Conservation (phyloP, 2,113 vertebrate genomes). For the Gasterosteus aculeatus region DNA sequence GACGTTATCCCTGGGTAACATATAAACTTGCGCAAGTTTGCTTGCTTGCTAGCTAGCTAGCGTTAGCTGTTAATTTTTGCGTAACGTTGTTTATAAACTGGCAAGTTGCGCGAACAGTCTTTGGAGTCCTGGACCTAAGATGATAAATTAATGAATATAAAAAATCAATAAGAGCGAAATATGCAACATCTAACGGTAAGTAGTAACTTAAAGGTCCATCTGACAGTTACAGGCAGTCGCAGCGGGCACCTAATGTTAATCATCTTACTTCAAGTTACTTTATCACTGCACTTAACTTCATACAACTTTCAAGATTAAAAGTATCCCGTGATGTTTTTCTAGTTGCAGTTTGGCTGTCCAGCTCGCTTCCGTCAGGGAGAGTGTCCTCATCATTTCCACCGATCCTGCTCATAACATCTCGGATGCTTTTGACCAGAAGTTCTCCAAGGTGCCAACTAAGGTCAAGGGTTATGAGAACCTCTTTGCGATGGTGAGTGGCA, state of each 20-base stretch:
- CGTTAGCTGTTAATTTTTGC: not conserved
- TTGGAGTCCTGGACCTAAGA: not conserved
- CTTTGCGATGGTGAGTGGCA: conserved; percentile 91
- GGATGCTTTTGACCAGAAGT: conserved; percentile 97
- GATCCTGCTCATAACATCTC: conserved; percentile 98
- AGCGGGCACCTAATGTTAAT: not conserved
- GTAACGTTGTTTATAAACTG: not conserved
- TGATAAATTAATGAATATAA: not conserved
- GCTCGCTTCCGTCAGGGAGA: conserved; percentile 92
- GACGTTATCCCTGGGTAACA: not conserved
- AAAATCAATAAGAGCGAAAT: not conserved
- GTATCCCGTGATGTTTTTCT: not conserved
- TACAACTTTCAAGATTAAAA: not conserved
- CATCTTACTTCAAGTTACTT: not conserved
- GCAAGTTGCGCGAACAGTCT: not conserved
- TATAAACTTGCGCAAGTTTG: not conserved
- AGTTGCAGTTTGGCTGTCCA: conserved; percentile 97
- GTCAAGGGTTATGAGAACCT: conserved; percentile 97
- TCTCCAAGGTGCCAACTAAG: conserved; percentile 96
- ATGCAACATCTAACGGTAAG: not conserved
- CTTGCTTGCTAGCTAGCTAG: not conserved
- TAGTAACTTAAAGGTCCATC: not conserved
- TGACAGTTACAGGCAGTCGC: not conserved
- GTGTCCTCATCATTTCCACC: conserved; percentile 97
- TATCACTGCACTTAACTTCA: not conserved